phyloP scores from a whole-genome alignment of 1,140 invertebrate species.

The Coelopa frigida region DNA sequence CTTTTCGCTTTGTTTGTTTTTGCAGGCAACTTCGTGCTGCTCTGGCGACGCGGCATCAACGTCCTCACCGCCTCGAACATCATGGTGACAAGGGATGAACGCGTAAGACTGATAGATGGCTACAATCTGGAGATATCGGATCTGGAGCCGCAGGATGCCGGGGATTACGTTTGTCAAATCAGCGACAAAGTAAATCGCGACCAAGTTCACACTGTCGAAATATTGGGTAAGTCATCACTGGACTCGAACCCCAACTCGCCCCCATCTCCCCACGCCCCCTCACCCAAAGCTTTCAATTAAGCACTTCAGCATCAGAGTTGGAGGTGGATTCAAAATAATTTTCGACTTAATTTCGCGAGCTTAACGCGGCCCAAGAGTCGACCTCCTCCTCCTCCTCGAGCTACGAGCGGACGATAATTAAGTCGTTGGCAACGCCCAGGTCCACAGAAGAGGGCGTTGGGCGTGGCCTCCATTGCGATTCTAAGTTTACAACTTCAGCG shows the following conservation, averaged over 20 bases:
- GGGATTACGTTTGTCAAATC: constrained; percentile 59
- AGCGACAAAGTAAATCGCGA: constrained; percentile 57
- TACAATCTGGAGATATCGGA: constrained; percentile 62
- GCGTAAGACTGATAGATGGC: constrained; percentile 59
- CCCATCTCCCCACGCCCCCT: no score
- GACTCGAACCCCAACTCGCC: no score
- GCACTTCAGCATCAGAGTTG: no score
- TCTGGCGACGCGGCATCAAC: constrained; percentile 59
- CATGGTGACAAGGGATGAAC: constrained; percentile 61
- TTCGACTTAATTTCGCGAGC: no score
- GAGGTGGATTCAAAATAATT: no score
- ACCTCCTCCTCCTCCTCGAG: no score
- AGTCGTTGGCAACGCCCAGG: no score
- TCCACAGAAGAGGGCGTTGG: no score
- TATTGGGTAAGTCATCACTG: constrained; percentile 44
- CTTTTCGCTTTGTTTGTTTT: constrained; percentile 10
- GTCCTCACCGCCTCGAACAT: constrained; percentile 61
- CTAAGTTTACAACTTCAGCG: not conserved
- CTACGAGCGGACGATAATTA: no score
- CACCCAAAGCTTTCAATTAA: no score
- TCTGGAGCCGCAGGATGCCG: constrained; percentile 47
- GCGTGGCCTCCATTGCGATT: no score
- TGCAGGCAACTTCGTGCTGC: constrained; percentile 55
- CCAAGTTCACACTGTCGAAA: constrained; percentile 48
- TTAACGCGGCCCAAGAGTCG: no score